These are phyloP conservation scores for Magallana angulata DNA, from an alignment of 1,140 invertebrate species.

Conservation along the genomic window DNA sequence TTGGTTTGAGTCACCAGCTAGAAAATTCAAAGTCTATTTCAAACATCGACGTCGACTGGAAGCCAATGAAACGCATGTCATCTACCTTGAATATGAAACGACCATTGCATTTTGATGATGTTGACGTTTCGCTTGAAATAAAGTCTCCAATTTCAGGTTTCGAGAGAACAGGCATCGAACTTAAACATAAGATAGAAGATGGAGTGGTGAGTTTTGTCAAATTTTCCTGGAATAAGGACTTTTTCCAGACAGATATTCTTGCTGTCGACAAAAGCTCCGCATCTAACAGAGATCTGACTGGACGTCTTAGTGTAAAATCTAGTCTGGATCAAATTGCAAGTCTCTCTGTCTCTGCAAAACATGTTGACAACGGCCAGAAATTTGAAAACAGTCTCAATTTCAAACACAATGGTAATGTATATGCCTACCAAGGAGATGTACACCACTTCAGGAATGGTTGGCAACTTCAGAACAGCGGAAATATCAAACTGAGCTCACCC, in stretches of 20 bases:
- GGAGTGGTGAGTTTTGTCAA: slow-evolving; percentile 33
- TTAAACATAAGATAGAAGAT: slow-evolving; percentile 20
- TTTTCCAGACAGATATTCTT: slow-evolving; percentile 42
- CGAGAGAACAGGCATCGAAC: slow-evolving; percentile 31
- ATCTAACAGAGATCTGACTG: background rate
- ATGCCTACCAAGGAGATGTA: slow-evolving; percentile 37
- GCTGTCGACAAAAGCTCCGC: background rate
- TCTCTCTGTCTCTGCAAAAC: slow-evolving; percentile 8
- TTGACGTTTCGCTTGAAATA: too few relatives aligned
- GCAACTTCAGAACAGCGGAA: slow-evolving; percentile 42
- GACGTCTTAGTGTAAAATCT: slow-evolving; percentile 33
- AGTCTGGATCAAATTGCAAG: slow-evolving; percentile 8
- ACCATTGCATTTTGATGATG: too few relatives aligned
- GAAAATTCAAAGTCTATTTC: too few relatives aligned
- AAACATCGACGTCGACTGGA: too few relatives aligned
- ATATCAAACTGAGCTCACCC: background rate
- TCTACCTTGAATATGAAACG: too few relatives aligned
- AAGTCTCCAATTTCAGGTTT: too few relatives aligned
- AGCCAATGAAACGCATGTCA: too few relatives aligned
- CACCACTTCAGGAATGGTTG: slow-evolving; percentile 39
- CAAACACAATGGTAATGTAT: slow-evolving; percentile 38
- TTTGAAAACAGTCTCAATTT: slow-evolving; percentile 34
- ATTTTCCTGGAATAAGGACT: slow-evolving; percentile 23
- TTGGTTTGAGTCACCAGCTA: too few relatives aligned
- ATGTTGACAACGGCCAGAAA: too few relatives aligned